Evolutionary conservation across 53 echinoderm and acorn worm species (phyloP).

Genomic region (Echinarachnius parma): DNA sequence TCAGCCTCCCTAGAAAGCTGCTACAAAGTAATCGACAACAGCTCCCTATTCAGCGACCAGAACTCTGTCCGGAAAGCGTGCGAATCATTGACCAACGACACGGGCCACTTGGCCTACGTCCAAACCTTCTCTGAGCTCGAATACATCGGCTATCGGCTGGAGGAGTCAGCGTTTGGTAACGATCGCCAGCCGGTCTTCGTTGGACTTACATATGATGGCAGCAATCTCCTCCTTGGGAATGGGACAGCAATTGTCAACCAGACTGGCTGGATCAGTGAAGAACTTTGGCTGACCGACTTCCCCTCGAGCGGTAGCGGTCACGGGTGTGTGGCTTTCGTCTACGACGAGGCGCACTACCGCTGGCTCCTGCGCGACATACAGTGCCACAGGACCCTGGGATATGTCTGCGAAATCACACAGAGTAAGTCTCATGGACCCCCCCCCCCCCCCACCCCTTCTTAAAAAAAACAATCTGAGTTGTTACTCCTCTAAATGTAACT

Average conservation of each 20-base stretch:
- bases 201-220: conserved; percentile 33
- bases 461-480: no score
- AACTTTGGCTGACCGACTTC: conserved; percentile 57
- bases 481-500: no score
- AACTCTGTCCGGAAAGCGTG: conserved; percentile 43
- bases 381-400: conserved; percentile 43
- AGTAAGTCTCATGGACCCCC: conserved; percentile 35
- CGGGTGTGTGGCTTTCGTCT: conserved; percentile 53
- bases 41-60: conserved; percentile 11
- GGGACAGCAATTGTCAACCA: conserved; percentile 38
- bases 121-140: conserved; percentile 46
- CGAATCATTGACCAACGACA: conserved; percentile 40
- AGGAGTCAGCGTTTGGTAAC: conserved; percentile 30
- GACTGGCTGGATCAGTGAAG: conserved; percentile 27
- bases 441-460: no score
- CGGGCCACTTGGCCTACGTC: conserved; percentile 53
- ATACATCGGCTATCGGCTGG: conserved; percentile 56
- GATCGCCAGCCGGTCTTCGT: conserved; percentile 31
- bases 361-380: conserved; percentile 57
- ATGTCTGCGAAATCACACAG: conserved; percentile 67
- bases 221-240: conserved; percentile 35
- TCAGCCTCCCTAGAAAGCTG: conserved; percentile 51
- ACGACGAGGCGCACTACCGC: conserved; percentile 41
- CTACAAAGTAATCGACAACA: conserved; percentile 50
- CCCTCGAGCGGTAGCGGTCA: conserved; percentile 17